These are phyloP conservation scores for Sphaerophoria taeniata DNA, from an alignment of 2,888 invertebrate species.

Conservation along the genomic window DNA sequence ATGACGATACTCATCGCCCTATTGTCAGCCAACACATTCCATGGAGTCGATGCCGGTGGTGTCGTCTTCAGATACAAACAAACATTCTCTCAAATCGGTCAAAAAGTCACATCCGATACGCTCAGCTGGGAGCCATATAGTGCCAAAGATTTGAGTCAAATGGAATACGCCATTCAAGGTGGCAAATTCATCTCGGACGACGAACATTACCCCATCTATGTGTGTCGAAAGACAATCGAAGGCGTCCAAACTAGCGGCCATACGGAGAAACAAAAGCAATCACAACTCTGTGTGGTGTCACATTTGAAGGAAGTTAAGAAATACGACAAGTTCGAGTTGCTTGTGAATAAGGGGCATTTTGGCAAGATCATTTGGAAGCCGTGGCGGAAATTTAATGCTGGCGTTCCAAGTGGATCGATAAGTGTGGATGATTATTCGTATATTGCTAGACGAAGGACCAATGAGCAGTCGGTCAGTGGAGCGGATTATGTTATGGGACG, in stretches of 20 bases:
- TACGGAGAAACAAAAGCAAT: conserved; percentile 83
- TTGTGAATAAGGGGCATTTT: conserved; percentile 90
- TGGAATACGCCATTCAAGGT: conserved; percentile 88
- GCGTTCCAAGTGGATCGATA: conserved; percentile 87
- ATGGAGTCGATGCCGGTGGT: conserved; percentile 55
- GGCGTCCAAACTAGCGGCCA: conserved; percentile 89
- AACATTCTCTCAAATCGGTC: conserved; percentile 83
- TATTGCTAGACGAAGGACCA: conserved; percentile 83
- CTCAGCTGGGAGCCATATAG: conserved; percentile 88
- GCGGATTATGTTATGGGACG: conserved; percentile 86
- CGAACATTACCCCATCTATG: conserved; percentile 85
- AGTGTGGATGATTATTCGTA: conserved; percentile 83
- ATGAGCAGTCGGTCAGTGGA: conserved; percentile 71
- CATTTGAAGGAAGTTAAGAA: conserved; percentile 85
- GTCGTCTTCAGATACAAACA: conserved; percentile 79
- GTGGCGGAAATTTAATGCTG: conserved; percentile 88
- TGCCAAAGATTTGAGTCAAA: conserved; percentile 83
- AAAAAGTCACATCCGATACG: conserved; percentile 91
- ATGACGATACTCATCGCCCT: conserved; percentile 14
- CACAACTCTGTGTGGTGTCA: conserved; percentile 87
- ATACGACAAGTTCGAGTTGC: conserved; percentile 87
- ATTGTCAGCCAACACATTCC: conserved; percentile 34
- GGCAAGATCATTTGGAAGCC: conserved; percentile 90
- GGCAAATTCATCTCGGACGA: conserved; percentile 83
- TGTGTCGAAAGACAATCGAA: conserved; percentile 89